Percentiles rank a stretch among this genome's conserved stretches.
phyloP scores from a whole-genome alignment of 1,140 invertebrate species.

The Argopecten irradians region DNA sequence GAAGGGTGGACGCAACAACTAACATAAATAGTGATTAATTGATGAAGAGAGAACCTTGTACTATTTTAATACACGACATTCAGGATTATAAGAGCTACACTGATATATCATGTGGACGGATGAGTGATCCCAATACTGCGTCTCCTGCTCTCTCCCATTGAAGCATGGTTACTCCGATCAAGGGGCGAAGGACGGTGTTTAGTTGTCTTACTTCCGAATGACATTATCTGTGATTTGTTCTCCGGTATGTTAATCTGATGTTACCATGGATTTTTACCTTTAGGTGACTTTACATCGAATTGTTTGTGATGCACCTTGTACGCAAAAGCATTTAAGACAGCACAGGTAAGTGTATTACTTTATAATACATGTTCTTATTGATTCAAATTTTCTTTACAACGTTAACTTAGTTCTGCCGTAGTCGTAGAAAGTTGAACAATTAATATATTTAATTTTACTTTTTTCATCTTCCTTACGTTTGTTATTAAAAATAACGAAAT shows the following conservation, averaged over 20 bases:
- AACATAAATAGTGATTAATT: neutral
- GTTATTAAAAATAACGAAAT: too few relatives aligned
- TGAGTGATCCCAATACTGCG: neutral
- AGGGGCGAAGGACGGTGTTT: neutral
- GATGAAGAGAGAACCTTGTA: neutral
- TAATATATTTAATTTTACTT: too few relatives aligned
- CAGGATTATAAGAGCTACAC: neutral
- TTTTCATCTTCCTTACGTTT: too few relatives aligned
- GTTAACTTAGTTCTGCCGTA: too few relatives aligned
- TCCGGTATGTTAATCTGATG: neutral
- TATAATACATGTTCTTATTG: neutral
- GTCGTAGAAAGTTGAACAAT: too few relatives aligned
- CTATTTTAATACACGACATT: constrained; percentile 13
- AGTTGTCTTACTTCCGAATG: neutral
- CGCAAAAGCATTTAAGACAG: neutral
- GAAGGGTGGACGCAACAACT: neutral
- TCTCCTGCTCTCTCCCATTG: neutral
- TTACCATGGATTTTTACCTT: neutral
- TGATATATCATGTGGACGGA: neutral
- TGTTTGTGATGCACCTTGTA: neutral
- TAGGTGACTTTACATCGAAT: neutral
- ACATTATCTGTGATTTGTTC: neutral
- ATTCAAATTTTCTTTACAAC: too few relatives aligned
- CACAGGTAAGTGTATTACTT: neutral
- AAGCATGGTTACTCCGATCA: neutral